phyloP scores from a whole-genome alignment of 2,888 invertebrate genomes.

The Plutella xylostella region DNA sequence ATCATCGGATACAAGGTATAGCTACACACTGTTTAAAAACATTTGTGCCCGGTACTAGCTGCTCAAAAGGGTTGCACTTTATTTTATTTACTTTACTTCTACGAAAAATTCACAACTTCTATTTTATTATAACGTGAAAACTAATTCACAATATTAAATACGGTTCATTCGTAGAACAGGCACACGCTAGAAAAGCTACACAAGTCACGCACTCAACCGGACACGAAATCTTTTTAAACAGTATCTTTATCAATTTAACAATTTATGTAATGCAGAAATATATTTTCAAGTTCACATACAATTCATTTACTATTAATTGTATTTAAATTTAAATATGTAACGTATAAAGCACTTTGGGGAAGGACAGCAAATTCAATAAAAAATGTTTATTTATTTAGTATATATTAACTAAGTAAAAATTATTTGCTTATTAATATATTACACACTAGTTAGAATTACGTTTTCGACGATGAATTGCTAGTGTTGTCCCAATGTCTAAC shows the following conservation, averaged over 20 bases:
- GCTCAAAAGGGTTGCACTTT: too few species aligned
- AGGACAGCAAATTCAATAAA: constrained; percentile 72
- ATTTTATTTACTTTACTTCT: too few species aligned
- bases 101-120: too few species aligned
- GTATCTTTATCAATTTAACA: constrained; percentile 44
- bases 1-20: constrained; percentile 27
- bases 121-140: too few species aligned
- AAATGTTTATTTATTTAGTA: constrained; percentile 67
- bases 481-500: constrained; percentile 58
- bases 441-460: constrained; percentile 67
- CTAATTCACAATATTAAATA: too few species aligned
- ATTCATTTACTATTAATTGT: constrained; percentile 62
- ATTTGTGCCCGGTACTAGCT: constrained; percentile 34
- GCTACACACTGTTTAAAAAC: constrained; percentile 10
- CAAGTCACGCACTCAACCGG: constrained; percentile 32
- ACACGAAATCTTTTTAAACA: constrained; percentile 52
- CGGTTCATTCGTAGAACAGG: too few species aligned
- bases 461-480: constrained; percentile 63
- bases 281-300: constrained; percentile 63
- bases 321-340: constrained; percentile 62
- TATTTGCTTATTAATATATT: constrained; percentile 69
- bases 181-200: too few species aligned
- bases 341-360: constrained; percentile 72
- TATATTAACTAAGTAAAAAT: constrained; percentile 69
- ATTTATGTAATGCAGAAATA: constrained; percentile 61